A percentile compares a stretch with the other conserved stretches of the same genome.
Evolutionary conservation across 1,140 invertebrate species (phyloP).

Genomic region (Lepidurus couesii): DNA sequence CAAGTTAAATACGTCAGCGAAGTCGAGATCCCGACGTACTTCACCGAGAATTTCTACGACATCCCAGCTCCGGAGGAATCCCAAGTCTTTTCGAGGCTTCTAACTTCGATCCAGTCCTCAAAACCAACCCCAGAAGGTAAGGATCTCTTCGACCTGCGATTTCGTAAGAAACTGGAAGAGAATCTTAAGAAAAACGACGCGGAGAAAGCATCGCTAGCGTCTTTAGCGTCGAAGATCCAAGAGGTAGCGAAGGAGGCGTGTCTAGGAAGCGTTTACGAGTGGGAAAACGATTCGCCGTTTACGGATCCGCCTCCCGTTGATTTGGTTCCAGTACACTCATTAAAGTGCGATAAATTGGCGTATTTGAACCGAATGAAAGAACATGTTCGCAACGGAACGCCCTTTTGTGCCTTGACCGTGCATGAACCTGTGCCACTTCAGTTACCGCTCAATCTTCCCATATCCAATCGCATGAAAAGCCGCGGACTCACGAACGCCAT

Average conservation of each 20-base stretch:
- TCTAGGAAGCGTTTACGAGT: neutral
- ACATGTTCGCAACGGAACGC: slow-evolving; percentile 28
- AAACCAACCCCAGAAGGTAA: neutral
- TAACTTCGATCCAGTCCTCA: neutral
- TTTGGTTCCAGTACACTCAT: slow-evolving; percentile 3
- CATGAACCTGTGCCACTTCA: slow-evolving; percentile 13
- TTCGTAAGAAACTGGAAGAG: neutral
- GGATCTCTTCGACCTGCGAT: neutral
- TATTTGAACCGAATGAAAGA: neutral
- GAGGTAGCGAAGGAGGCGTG: neutral
- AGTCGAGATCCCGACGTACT: slow-evolving; percentile 22
- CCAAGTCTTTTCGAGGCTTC: neutral
- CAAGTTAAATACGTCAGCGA: neutral
- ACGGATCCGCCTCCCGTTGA: neutral
- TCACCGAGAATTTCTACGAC: slow-evolving; percentile 24
- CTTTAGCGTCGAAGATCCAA: neutral
- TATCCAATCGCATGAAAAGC: slow-evolving; percentile 25
- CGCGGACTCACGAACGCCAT: neutral
- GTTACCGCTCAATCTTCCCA: slow-evolving; percentile 10
- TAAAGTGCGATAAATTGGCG: slow-evolving; percentile 26
- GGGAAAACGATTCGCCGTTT: slow-evolving; percentile 7
- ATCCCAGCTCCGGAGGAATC: slow-evolving; percentile 2
- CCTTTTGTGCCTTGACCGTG: slow-evolving; percentile 26
- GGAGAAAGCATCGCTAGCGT: neutral
- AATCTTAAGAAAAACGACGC: neutral